Conservation (phyloP, 2,888 invertebrate species). For the Bembecia ichneumoniformis region DNA sequence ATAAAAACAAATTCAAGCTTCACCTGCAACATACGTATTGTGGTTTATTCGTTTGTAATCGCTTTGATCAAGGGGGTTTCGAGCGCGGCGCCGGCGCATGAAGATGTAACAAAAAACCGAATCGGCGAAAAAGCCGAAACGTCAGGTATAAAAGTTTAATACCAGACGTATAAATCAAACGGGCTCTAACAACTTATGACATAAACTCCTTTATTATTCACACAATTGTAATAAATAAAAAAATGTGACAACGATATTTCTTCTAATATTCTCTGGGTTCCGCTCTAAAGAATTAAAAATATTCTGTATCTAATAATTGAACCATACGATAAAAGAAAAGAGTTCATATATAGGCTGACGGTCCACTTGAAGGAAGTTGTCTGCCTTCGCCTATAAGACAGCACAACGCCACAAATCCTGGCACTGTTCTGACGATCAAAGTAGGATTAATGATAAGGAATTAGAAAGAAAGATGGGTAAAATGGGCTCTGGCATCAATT, state of each 20-base stretch:
- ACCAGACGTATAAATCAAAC: conserved; percentile 56
- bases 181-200: conserved; percentile 58
- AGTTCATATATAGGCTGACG: no score
- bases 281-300: background rate
- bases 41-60: conserved; percentile 44
- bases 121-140: conserved; percentile 29
- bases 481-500: no score
- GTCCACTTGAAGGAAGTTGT: no score
- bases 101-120: conserved; percentile 31
- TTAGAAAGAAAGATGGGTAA: no score
- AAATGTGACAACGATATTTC: conserved; percentile 3
- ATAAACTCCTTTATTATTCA: conserved; percentile 64
- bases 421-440: no score
- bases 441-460: no score
- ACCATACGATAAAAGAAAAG: no score
- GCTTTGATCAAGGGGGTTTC: conserved; percentile 40
- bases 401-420: no score
- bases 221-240: conserved; percentile 39
- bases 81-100: conserved; percentile 42
- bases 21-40: conserved; percentile 1
- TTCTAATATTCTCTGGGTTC: background rate
- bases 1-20: background rate
- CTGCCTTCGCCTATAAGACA: no score
- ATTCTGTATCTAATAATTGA: no score
- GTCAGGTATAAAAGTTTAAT: conserved; percentile 33